Evolutionary conservation across 2,888 invertebrate genomes (phyloP).

Genomic region (Arrhopalites spinosus): DNA sequence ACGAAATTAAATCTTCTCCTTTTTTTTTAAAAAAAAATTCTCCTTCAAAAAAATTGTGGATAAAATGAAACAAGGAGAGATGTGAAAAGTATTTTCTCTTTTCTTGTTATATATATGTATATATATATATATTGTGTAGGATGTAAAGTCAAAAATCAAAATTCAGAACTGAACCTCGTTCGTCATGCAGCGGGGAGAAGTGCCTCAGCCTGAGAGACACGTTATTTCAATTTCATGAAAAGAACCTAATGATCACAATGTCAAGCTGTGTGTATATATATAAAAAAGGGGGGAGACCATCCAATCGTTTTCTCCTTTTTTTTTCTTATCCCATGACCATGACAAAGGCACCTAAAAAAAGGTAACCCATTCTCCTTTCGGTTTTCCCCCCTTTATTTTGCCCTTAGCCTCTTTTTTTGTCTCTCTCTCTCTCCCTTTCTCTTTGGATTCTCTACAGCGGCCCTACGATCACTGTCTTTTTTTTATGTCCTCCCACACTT

Average conservation of each 20-base stretch:
- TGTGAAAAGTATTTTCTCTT: too few species aligned
- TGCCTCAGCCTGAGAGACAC: background rate
- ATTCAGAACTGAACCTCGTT: background rate
- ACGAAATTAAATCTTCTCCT: too few species aligned
- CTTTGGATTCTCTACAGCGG: background rate
- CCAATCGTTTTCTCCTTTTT: background rate
- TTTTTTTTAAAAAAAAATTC: background rate
- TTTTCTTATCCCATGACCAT: background rate
- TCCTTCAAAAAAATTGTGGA: background rate
- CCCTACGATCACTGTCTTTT: background rate
- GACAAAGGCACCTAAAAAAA: too few species aligned
- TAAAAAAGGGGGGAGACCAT: background rate
- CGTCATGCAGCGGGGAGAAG: too few species aligned
- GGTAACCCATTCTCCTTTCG: background rate
- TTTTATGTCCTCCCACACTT: background rate
- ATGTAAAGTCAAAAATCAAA: constrained; percentile 4
- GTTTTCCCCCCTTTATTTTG: background rate
- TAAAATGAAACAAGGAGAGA: too few species aligned
- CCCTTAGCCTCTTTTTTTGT: too few species aligned
- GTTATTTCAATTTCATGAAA: constrained; percentile 6
- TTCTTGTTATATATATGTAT: too few species aligned
- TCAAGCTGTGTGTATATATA: background rate
- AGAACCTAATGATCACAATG: constrained; percentile 12
- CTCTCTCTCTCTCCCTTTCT: background rate
- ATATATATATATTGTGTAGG: too few species aligned